phyloP scores from a whole-genome alignment of 2,113 vertebrate genomes.

The Romanogobio albipinnatus region DNA sequence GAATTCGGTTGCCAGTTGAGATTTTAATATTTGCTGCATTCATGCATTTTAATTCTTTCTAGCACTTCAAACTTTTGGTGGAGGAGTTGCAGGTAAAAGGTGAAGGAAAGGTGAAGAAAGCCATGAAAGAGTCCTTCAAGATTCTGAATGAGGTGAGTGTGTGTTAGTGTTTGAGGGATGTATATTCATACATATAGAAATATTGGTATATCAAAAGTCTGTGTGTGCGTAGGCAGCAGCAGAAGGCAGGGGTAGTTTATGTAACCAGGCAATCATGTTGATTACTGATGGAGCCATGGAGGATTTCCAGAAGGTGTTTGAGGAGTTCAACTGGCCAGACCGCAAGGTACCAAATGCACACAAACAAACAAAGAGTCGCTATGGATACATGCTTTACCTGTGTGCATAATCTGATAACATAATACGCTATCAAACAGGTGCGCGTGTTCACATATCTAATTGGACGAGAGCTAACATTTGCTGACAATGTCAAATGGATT shows the following conservation, averaged over 20 bases:
- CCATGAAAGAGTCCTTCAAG: constrained; percentile 90
- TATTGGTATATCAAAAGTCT: background rate
- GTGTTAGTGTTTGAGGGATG: constrained; percentile 7
- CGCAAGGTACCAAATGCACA: constrained; percentile 78
- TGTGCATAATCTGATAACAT: background rate
- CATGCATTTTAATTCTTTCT: constrained; percentile 9
- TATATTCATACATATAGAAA: constrained; percentile 49
- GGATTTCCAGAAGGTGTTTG: constrained; percentile 88
- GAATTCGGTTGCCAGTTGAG: background rate
- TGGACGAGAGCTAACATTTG: constrained; percentile 92
- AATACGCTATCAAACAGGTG: constrained; percentile 74
- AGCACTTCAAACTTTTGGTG: constrained; percentile 95
- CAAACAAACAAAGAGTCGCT: background rate
- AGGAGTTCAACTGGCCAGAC: constrained; percentile 94
- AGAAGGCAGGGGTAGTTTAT: constrained; percentile 86
- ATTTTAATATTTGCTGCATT: constrained; percentile 8
- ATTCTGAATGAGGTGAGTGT: constrained; percentile 84
- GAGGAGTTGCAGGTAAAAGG: constrained; percentile 90
- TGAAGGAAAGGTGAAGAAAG: constrained; percentile 87
- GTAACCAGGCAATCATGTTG: constrained; percentile 97
- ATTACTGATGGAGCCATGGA: constrained; percentile 95
- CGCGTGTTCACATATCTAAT: constrained; percentile 96
- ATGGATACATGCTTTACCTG: background rate
- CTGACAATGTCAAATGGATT: constrained; percentile 90
- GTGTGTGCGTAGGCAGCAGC: constrained; percentile 65